These are phyloP conservation scores for Dromas ardeola DNA, from an alignment of 2,113 vertebrate genomes.

Conservation along the genomic window DNA sequence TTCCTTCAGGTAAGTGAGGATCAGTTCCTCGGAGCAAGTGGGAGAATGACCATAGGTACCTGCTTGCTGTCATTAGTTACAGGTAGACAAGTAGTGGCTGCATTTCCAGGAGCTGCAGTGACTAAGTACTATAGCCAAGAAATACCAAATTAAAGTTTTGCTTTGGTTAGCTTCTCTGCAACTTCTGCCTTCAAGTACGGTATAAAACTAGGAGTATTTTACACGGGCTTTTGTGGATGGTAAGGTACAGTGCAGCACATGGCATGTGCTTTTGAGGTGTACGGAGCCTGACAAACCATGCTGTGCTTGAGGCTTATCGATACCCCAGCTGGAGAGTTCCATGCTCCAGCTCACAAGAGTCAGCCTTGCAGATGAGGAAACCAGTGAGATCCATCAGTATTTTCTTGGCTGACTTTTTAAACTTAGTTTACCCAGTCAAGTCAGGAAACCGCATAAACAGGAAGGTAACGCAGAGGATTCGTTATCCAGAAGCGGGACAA, in stretches of 20 bases:
- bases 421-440: not conserved
- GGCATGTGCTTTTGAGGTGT: rapidly evolving
- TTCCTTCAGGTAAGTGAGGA: not conserved
- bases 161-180: not conserved
- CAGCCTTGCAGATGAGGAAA: not conserved
- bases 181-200: not conserved
- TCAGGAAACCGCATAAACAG: not conserved
- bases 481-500: not conserved
- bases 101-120: not conserved
- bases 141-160: not conserved
- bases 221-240: not conserved
- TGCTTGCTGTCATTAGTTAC: not conserved
- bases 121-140: not conserved
- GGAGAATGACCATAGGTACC: not conserved
- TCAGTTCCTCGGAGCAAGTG: not conserved
- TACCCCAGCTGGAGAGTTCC: not conserved
- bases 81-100: not conserved
- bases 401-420: not conserved
- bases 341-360: not conserved
- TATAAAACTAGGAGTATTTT: not conserved
- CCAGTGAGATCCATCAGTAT: not conserved
- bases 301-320: not conserved
- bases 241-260: not conserved
- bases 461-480: not conserved
- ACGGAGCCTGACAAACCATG: not conserved